Evolutionary conservation across 2,888 invertebrate species (phyloP).

Genomic region (Chaitophorus viminalis): DNA sequence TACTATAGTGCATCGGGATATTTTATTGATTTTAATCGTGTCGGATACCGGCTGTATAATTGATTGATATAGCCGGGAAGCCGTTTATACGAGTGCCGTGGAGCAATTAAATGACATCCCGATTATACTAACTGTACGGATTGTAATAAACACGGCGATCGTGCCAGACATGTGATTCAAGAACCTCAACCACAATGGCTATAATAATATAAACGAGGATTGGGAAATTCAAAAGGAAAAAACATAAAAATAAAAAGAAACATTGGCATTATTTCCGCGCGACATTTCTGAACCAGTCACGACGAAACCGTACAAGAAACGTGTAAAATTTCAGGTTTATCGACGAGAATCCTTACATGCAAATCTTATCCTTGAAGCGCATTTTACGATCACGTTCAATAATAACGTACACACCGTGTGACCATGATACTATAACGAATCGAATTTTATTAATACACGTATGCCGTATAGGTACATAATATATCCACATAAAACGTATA

Average conservation of each 20-base stretch:
- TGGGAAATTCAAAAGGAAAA: not conserved
- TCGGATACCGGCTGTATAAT: not conserved
- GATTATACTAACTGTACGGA: conserved; percentile 24
- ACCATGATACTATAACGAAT: not conserved
- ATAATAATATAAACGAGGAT: not conserved
- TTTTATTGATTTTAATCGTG: conserved; percentile 34
- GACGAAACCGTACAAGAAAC: conserved; percentile 14
- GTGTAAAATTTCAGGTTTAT: conserved; percentile 20
- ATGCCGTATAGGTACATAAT: too few relatives aligned
- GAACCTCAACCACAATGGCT: conserved; percentile 1
- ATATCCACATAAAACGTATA: too few relatives aligned
- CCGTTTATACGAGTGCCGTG: conserved; percentile 19
- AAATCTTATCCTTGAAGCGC: not conserved
- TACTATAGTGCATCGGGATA: not conserved
- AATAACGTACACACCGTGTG: not conserved
- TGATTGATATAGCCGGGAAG: conserved; percentile 34
- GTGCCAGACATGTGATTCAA: conserved; percentile 18
- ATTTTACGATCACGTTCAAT: not conserved
- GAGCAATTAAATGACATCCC: conserved; percentile 39
- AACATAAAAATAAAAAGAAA: not conserved
- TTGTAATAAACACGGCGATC: conserved; percentile 35
- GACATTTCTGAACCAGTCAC: conserved; percentile 48
- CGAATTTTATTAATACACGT: not conserved
- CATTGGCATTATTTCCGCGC: not conserved
- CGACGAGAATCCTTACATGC: conserved; percentile 16